Conservation (phyloP, 1,140 invertebrate species). For the Neuroterus valhalla region DNA sequence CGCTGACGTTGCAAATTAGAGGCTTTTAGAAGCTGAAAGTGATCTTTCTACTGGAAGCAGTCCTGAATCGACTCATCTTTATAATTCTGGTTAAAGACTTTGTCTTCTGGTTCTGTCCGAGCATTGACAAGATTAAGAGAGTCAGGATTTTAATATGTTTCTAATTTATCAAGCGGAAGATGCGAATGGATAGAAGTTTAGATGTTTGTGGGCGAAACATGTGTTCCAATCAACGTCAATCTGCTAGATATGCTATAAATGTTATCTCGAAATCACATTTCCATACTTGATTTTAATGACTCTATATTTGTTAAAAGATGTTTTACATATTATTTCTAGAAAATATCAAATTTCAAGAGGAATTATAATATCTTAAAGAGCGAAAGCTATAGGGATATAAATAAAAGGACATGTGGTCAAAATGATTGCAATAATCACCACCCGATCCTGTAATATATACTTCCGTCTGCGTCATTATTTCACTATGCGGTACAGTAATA, state of each 20-base stretch:
- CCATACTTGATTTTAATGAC: not conserved
- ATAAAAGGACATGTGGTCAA: not conserved
- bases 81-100: not conserved
- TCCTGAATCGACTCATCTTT: not conserved
- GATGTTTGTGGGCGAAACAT: not conserved
- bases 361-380: no score
- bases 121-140: not conserved
- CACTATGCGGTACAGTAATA: not conserved
- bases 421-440: no score
- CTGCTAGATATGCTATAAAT: not conserved
- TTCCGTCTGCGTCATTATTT: not conserved
- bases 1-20: not conserved
- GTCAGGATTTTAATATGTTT: not conserved
- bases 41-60: not conserved
- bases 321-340: not conserved
- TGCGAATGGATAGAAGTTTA: not conserved
- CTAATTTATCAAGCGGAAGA: not conserved
- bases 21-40: not conserved
- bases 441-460: no score
- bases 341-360: no score
- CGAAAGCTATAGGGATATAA: not conserved
- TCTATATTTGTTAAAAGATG: not conserved
- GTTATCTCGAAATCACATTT: not conserved
- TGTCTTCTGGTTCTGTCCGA: not conserved
- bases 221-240: not conserved